Conservation (phyloP, 2,113 vertebrate species). For the Prunella himalayana region DNA sequence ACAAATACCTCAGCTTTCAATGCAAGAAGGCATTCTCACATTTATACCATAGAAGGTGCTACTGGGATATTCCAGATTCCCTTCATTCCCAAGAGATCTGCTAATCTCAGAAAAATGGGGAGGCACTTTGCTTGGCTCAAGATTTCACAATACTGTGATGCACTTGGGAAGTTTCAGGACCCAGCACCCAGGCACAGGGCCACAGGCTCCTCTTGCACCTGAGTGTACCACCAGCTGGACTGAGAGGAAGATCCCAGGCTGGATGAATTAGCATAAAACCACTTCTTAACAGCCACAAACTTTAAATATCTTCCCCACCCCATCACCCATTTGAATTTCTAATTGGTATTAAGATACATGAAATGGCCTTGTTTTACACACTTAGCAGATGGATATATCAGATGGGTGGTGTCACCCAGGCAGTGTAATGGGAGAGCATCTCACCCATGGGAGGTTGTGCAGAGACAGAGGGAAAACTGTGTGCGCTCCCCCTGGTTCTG, state of each 20-base stretch:
- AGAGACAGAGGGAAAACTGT: background rate
- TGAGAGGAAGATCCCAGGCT: background rate
- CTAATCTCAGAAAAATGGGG: constrained; percentile 3
- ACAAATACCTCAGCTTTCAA: constrained; percentile 25
- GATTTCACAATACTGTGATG: background rate
- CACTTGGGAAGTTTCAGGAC: background rate
- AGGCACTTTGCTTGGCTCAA: background rate
- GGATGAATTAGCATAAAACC: background rate
- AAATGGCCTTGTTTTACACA: background rate
- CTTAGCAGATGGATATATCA: background rate
- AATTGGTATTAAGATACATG: background rate
- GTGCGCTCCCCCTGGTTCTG: rapidly evolving
- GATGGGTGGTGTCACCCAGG: background rate
- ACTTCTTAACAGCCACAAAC: background rate
- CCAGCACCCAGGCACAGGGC: background rate
- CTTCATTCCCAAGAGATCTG: background rate
- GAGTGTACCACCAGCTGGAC: background rate
- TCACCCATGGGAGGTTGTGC: background rate
- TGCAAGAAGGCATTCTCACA: background rate
- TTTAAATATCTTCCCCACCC: rapidly evolving
- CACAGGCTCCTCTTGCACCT: background rate
- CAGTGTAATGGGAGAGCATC: background rate
- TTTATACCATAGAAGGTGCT: constrained; percentile 54
- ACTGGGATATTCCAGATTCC: constrained; percentile 15
- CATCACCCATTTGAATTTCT: background rate